Base-by-base conservation (phyloP, 2,888 invertebrate genomes). In the Amiota minor region DNA sequence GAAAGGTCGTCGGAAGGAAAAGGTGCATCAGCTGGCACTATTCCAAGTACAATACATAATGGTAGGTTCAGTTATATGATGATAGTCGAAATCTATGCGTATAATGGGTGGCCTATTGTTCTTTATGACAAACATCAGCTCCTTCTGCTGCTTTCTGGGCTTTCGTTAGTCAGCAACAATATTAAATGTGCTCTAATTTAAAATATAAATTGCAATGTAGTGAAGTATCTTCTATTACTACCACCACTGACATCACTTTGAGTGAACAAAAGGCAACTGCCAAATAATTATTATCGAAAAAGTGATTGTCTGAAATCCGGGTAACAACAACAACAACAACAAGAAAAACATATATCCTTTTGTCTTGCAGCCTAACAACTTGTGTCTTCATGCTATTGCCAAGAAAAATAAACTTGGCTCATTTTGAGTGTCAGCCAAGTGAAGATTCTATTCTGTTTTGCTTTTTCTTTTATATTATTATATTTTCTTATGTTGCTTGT, bases 171-270 rank as follows among this genome's bases (percentile, higher is more conserved):
- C 4, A 75, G 80, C 86, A 83, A 85, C 85, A 84, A 82, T 75
- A 82, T 50, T 77, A 83, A 82, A 85, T 85, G 84, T 83, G 83
- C 77, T 83, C 86, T 84, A 83, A 83, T 83, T 83, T 83, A 85
- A 85, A 85, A 81, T 78, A 80, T 76, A 61, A 74, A 74, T 68
- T 68, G 67, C 11, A 35, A 11, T 59, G n/a, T 9, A 59, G 6
- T 35, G 35, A 59, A 59, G 20, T 59, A 59, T 59, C 4, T 56
- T 1, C 12, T 16, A 12, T 9, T 20, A 20, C 20, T n/a, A 18
- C 16, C 18, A 9, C 18, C 16, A 53, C 10, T 59, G 59, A 20
- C 16, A 35, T 35, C 35, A 35, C 35, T 35, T 35, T 35, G 10
- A 6, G 10, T 6, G 18, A 62, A 62, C 62, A 62, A 62, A 23